Conservation (phyloP, 2,113 vertebrate genomes). For the Cavia aperea region DNA sequence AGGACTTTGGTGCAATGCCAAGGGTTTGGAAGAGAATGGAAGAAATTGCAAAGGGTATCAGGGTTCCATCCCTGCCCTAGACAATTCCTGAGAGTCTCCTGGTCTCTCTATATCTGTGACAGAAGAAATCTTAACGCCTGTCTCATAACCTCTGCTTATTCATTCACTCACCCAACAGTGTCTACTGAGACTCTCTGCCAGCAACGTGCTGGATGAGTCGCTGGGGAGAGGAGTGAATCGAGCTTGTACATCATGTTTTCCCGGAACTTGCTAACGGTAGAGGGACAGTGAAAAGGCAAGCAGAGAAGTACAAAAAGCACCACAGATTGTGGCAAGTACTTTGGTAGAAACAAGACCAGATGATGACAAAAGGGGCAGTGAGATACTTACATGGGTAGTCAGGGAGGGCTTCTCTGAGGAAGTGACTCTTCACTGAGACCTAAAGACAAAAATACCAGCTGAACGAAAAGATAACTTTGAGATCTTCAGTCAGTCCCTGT, state of each 20-base stretch:
- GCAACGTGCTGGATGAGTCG: accelerated
- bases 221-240: neutral
- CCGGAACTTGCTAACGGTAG: neutral
- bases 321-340: neutral
- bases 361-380: neutral
- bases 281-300: neutral
- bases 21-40: neutral
- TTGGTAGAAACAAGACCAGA: neutral
- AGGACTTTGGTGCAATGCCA: neutral
- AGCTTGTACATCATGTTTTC: neutral
- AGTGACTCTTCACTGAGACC: neutral
- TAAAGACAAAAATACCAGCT: neutral
- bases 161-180: neutral
- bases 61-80: neutral
- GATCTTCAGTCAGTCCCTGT: neutral
- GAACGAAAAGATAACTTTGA: neutral
- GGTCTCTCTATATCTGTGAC: neutral
- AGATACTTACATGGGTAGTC: neutral
- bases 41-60: neutral
- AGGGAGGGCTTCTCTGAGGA: neutral
- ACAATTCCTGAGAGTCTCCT: neutral
- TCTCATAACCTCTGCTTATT: neutral
- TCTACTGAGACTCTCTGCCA: neutral
- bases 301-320: neutral
- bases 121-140: neutral